Percentiles rank a stretch among this genome's conserved stretches.
These are phyloP conservation scores for Vombatus ursinus DNA, from an alignment of 2,113 vertebrate genomes.

Conservation along the genomic window DNA sequence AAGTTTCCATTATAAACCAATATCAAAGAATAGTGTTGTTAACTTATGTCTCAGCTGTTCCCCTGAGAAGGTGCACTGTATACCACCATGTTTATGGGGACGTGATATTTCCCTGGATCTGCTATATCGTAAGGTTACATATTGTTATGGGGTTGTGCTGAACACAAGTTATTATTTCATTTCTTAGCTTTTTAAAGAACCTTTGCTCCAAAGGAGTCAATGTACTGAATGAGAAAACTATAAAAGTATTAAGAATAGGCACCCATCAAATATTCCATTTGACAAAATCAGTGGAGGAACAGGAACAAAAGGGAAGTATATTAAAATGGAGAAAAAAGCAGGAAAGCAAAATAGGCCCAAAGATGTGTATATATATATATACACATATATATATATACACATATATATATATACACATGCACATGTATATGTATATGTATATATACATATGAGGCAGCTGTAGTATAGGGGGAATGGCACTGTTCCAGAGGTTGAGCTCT, in stretches of 20 bases:
- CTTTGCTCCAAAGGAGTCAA: constrained; percentile 7
- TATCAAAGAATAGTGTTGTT: constrained; percentile 12
- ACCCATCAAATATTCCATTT: neutral
- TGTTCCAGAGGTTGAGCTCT: neutral
- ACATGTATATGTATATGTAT: no score
- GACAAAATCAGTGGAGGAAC: constrained; percentile 26
- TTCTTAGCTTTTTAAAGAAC: constrained; percentile 35
- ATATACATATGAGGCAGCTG: neutral
- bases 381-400: no score
- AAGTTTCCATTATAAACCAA: constrained; percentile 6
- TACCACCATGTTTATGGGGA: neutral
- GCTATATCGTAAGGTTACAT: neutral
- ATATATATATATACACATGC: no score
- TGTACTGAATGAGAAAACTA: neutral
- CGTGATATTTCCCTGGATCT: neutral
- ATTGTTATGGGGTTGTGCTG: constrained; percentile 30
- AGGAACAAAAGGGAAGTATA: constrained; percentile 30
- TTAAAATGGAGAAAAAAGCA: neutral
- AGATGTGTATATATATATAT: neutral
- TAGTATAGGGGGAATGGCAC: neutral
- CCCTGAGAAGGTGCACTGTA: neutral
- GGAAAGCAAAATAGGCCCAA: neutral
- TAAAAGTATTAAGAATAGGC: neutral
- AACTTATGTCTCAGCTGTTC: constrained; percentile 1
- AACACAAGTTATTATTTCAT: constrained; percentile 38